Percentiles rank a stretch among this genome's conserved stretches.
Conservation (phyloP, 2,888 invertebrate species). For the Drosophila siamana region DNA sequence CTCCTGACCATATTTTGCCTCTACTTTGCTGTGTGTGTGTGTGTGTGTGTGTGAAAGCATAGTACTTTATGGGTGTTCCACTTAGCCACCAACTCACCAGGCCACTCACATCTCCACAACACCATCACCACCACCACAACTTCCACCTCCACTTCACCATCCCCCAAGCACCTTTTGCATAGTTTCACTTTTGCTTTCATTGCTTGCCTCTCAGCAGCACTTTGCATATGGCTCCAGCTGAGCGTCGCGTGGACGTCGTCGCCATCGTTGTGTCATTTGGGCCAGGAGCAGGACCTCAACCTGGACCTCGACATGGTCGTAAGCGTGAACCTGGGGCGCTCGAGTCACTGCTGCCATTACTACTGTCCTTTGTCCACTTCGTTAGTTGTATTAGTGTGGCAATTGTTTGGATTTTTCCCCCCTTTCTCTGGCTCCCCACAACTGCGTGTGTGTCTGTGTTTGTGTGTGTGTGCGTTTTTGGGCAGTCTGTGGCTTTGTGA, state of each 20-base stretch:
- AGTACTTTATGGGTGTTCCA: conserved; percentile 51
- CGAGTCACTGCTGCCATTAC: conserved; percentile 21
- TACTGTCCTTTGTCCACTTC: conserved; percentile 66
- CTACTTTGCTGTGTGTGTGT: conserved; percentile 30
- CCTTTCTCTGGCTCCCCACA: background rate
- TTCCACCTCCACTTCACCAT: background rate
- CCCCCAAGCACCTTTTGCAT: conserved; percentile 38
- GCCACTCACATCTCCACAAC: background rate
- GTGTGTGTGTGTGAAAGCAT: conserved; percentile 23
- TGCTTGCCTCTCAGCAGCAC: conserved; percentile 53
- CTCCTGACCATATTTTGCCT: conserved; percentile 66
- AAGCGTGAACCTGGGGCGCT: no score
- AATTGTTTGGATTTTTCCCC: conserved; percentile 43
- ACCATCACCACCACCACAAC: background rate
- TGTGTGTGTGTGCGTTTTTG: conserved; percentile 2
- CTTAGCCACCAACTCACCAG: conserved; percentile 36
- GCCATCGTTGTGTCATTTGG: conserved; percentile 35
- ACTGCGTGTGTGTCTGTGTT: no score
- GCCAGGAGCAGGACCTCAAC: conserved; percentile 3
- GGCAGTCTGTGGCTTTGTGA: conserved; percentile 13
- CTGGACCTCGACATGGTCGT: background rate
- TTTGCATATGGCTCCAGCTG: conserved; percentile 52
- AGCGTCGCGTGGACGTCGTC: conserved; percentile 39
- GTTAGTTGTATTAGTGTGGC: conserved; percentile 75
- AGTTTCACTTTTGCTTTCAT: conserved; percentile 79